phyloP scores from a whole-genome alignment of 2,113 vertebrate species.

The Montifringilla adamsi region DNA sequence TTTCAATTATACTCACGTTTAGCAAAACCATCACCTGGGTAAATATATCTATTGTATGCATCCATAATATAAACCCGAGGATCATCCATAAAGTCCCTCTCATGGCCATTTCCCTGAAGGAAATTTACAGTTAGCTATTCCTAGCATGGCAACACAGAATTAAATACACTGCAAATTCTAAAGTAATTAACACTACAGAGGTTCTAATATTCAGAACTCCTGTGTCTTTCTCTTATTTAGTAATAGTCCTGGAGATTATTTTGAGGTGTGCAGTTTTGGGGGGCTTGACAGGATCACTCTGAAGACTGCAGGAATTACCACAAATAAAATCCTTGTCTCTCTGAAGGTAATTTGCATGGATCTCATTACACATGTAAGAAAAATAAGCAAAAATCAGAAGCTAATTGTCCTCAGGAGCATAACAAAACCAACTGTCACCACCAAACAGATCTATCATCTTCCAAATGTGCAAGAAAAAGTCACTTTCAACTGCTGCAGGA shows the following conservation, averaged over 20 bases:
- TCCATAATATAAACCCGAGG: constrained; percentile 94
- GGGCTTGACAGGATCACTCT: not conserved
- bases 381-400: not conserved
- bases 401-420: not conserved
- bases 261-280: not conserved
- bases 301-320: not conserved
- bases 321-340: not conserved
- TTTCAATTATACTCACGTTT: constrained; percentile 82
- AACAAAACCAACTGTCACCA: not conserved
- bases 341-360: not conserved
- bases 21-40: constrained; percentile 87
- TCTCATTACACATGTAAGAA: not conserved
- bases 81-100: constrained; percentile 93
- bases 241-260: not conserved
- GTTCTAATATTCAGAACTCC: not conserved
- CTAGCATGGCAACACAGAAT: not conserved
- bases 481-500: not conserved
- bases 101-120: constrained; percentile 91
- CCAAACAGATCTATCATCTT: not conserved
- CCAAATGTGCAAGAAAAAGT: not conserved
- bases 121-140: not conserved
- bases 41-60: constrained; percentile 91
- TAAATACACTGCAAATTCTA: not conserved
- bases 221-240: not conserved
- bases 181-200: not conserved